Base-by-base conservation (phyloP, 2,888 invertebrate genomes). In the Sesia apiformis region DNA sequence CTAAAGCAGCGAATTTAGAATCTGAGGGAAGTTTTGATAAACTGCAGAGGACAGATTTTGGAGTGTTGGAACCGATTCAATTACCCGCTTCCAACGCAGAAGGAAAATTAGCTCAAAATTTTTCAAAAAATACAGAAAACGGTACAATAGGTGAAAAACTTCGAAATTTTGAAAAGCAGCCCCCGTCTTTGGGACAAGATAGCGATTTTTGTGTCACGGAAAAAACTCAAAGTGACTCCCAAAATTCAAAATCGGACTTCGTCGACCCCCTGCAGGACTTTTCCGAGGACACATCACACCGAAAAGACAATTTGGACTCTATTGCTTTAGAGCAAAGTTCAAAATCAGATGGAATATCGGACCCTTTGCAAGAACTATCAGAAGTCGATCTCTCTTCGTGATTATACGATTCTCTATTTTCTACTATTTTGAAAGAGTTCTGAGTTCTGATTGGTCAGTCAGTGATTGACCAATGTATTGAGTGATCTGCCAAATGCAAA, bases 361-460 rank as follows among this genome's bases (percentile, higher is more conserved):
- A 83, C 58, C 84, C 84, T 0, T 56, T 84, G 52, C 72, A 74
- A 38, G 75, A 76, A 8, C 83, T 85, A 51, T 72, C 81, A 0
- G 84, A 86, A 3, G 72, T 85, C 0, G 83, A 86, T 56, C 63
- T 86, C 4, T 72, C 74, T 49, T 77, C 73, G 61, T 85, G 84
- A 83, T 82, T 75, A 39, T 76, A 61, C 40, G 82, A 84, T 59
- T 62, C 69, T 0, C 0, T 84, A 5, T 74, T 84, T 52, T 64
- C 67, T 57, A 63, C 67, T 61, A 58, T 83, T 8, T 58, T 81
- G 23, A 74, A 63, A 40, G 56, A 56, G 23, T 49, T 58, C 40
- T 49, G 56, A 56, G 23, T 49, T 58, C 40, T 49, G 42, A 52
- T 5, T 50, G 23, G 50, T 38, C 38, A 38, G 0, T 5, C 50